Conservation (phyloP, 2,113 vertebrate genomes). For the Eubucco bourcierii region DNA sequence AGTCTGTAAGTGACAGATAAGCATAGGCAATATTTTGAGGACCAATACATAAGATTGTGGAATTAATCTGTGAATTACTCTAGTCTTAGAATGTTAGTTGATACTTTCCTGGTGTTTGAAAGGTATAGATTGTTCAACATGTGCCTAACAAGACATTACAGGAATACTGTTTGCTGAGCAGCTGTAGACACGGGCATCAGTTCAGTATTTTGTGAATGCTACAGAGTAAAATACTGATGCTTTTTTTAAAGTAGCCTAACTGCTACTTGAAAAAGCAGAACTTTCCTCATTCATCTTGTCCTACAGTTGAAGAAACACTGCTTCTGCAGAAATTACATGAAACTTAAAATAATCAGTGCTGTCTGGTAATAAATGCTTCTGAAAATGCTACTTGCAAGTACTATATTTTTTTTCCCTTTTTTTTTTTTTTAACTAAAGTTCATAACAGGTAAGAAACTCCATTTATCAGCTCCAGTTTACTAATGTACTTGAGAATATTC, state of each 20-base stretch:
- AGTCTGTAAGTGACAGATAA: constrained; percentile 7
- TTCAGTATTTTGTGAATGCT: background rate
- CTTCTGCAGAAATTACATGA: background rate
- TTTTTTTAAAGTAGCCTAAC: background rate
- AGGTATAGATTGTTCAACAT: background rate
- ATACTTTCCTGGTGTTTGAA: background rate
- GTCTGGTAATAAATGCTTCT: background rate
- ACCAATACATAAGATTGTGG: background rate
- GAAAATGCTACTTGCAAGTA: background rate
- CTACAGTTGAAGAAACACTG: background rate
- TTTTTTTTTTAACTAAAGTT: background rate
- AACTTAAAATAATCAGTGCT: background rate
- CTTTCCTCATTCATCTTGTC: background rate
- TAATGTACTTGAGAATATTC: background rate
- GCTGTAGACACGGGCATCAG: background rate
- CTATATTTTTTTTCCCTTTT: background rate
- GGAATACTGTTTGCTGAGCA: background rate
- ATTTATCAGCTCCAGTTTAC: background rate
- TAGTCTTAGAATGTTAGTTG: background rate
- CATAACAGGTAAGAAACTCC: background rate
- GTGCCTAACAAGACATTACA: background rate
- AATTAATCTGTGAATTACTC: constrained; percentile 23
- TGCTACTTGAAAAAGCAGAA: background rate
- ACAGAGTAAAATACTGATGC: background rate
- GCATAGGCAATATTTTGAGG: constrained; percentile 1